Base-by-base conservation (phyloP, 2,797 vertebrate genomes). In the Columba guinea region DNA sequence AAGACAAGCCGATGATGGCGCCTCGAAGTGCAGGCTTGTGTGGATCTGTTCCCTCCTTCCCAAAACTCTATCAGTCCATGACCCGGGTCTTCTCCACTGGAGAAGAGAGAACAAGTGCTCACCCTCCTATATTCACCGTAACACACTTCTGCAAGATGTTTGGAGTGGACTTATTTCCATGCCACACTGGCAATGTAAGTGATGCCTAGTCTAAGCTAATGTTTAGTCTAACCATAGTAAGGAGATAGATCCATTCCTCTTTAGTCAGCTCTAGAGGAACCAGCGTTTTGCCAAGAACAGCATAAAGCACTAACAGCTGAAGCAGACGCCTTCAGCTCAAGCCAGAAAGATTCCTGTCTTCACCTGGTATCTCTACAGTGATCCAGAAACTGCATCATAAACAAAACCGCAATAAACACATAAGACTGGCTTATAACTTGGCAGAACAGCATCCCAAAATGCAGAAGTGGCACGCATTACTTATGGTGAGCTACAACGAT, bases 351-450 rank as follows among this genome's bases (percentile, higher is more conserved):
- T 34, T 59, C 37, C 12, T n/a, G 4, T 53, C n/a, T 46, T 91
- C 22, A 11, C 32, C 14, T 22, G n/a, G 23, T 24, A 32, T 21
- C 70, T 18, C 56, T 26, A 30, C 24, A n/a, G 3, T 1, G 6
- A 63, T 13, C 30, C 69, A 82, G 58, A 3, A 46, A 22, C 52
- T 30, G 13, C n/a, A 49, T 6, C 51, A 46, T 3, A 35, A 55
- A 73, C 3, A 5, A 34, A 71, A 0, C 1, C 11, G 4, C 10
- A 26, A 28, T 34, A 39, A 63, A 27, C 7, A 46, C 2, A 0
- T 10, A 3, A 39, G 37, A 37, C 1, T 41, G 9, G 18, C 4
- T 8, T 26, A 9, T 26, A 41, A 19, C 32, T 59, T 30, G 27
- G 56, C 49, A 87, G 21, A 79, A 91, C 3, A 11, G 3, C 2